These are phyloP conservation scores for Verasper variegatus DNA, from an alignment of 2,113 vertebrate species.

Conservation along the genomic window DNA sequence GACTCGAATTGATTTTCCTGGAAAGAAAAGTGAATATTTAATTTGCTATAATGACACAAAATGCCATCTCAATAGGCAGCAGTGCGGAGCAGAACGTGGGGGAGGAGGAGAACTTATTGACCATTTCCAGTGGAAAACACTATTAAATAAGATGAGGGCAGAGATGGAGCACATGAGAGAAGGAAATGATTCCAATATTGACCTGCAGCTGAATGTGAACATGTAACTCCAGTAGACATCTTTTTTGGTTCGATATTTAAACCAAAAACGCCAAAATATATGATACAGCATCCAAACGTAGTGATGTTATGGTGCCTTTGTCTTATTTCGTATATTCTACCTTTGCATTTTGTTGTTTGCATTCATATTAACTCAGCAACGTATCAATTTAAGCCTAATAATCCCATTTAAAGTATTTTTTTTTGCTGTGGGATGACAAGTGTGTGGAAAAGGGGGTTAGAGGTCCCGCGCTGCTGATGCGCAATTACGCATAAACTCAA, in stretches of 20 bases:
- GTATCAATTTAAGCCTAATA: neutral
- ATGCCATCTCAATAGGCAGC: neutral
- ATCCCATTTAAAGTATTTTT: constrained; percentile 3
- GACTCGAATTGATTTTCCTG: neutral
- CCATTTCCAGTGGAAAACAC: constrained; percentile 10
- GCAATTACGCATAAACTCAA: constrained; percentile 30
- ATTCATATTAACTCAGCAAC: neutral
- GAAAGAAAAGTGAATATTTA: neutral
- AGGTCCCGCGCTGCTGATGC: constrained; percentile 4
- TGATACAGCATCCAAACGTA: neutral
- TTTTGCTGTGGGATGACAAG: neutral
- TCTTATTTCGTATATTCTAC: neutral
- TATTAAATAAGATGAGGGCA: neutral
- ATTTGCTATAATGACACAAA: constrained; percentile 3
- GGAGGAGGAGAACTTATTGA: neutral
- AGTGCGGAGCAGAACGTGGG: constrained; percentile 2
- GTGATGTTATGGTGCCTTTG: neutral
- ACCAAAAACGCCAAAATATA: neutral
- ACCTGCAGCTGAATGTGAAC: neutral
- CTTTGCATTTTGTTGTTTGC: neutral
- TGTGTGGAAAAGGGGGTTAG: neutral
- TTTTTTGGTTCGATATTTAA: neutral
- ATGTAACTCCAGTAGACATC: neutral
- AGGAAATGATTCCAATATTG: neutral
- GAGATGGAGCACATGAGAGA: neutral